Percentiles rank a stretch among this genome's conserved stretches.
phyloP scores from a whole-genome alignment of 1,140 invertebrate genomes.

The Holcopasites calliopsidis region DNA sequence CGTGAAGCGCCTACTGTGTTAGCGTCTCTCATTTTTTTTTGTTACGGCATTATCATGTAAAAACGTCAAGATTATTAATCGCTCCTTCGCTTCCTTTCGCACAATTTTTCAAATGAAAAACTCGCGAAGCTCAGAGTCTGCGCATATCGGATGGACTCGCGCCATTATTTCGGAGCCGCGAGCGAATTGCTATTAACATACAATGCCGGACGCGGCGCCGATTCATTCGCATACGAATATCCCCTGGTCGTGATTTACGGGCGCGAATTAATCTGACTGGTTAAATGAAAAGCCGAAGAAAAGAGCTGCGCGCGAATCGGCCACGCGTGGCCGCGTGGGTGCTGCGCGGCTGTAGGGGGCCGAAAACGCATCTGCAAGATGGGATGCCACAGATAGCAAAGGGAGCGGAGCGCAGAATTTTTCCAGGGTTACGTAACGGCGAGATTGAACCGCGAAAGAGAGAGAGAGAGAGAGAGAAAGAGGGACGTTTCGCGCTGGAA shows the following conservation, averaged over 20 bases:
- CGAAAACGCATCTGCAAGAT: slow-evolving; percentile 25
- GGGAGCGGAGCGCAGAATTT: not conserved
- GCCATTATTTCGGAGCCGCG: slow-evolving; percentile 46
- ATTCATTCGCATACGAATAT: slow-evolving; percentile 35
- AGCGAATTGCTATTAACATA: slow-evolving; percentile 64
- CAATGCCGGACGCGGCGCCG: slow-evolving; percentile 49
- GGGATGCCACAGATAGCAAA: not conserved
- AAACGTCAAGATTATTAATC: too few species aligned
- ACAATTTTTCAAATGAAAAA: not conserved
- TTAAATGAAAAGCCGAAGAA: slow-evolving; percentile 32
- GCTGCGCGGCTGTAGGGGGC: not conserved
- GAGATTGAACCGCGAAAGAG: not conserved
- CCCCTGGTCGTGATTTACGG: slow-evolving; percentile 49
- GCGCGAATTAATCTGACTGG: slow-evolving; percentile 44
- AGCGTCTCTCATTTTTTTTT: too few species aligned
- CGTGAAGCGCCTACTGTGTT: too few species aligned
- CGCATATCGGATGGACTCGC: slow-evolving; percentile 27
- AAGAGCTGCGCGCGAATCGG: not conserved
- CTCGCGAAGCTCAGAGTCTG: slow-evolving; percentile 1
- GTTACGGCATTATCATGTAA: too few species aligned
- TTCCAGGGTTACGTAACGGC: slow-evolving; percentile 5
- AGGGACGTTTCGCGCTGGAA: not conserved
- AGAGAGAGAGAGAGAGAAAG: not conserved
- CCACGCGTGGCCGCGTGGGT: slow-evolving; percentile 19
- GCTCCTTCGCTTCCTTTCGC: too few species aligned